A percentile compares a stretch with the other conserved stretches of the same genome.
These are phyloP conservation scores for Eciton burchellii DNA, from an alignment of 1,140 invertebrate species.

Conservation along the genomic window DNA sequence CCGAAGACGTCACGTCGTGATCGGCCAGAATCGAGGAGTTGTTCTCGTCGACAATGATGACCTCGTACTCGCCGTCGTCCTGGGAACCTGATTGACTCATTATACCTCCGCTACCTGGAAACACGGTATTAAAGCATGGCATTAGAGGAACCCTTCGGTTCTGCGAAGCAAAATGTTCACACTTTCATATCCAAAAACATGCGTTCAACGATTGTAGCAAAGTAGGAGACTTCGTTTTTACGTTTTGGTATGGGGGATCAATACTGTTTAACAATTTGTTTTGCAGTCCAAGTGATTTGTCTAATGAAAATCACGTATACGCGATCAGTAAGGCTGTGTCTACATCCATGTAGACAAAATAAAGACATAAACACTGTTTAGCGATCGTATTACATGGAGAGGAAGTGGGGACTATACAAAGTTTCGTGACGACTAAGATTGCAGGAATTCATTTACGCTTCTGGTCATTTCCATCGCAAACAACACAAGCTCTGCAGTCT, in stretches of 20 bases:
- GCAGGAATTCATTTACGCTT: background rate
- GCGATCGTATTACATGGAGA: background rate
- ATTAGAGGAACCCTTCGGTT: background rate
- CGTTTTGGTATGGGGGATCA: slow-evolving; percentile 12
- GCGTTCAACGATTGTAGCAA: slow-evolving; percentile 55
- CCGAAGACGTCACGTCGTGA: slow-evolving; percentile 90
- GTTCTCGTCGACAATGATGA: slow-evolving; percentile 95
- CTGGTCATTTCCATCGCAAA: background rate
- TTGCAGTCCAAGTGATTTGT: slow-evolving; percentile 7
- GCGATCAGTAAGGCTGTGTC: background rate
- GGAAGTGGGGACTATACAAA: background rate
- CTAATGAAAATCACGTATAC: background rate
- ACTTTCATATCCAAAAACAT: slow-evolving; percentile 53
- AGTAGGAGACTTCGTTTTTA: slow-evolving; percentile 41
- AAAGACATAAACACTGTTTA: slow-evolving; percentile 22
- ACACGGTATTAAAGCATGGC: slow-evolving; percentile 53
- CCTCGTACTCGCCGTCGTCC: slow-evolving; percentile 94
- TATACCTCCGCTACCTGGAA: slow-evolving; percentile 83
- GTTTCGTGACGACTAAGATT: slow-evolving; percentile 14
- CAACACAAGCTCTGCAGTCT: background rate
- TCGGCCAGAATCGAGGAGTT: slow-evolving; percentile 93
- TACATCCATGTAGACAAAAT: slow-evolving; percentile 28
- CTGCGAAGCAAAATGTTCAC: slow-evolving; percentile 50
- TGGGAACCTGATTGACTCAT: slow-evolving; percentile 86
- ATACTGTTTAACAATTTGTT: background rate